Percentiles rank a stretch among this genome's conserved stretches.
These are phyloP conservation scores for Oryzias javanicus DNA, from an alignment of 2,113 vertebrate species.

Conservation along the genomic window DNA sequence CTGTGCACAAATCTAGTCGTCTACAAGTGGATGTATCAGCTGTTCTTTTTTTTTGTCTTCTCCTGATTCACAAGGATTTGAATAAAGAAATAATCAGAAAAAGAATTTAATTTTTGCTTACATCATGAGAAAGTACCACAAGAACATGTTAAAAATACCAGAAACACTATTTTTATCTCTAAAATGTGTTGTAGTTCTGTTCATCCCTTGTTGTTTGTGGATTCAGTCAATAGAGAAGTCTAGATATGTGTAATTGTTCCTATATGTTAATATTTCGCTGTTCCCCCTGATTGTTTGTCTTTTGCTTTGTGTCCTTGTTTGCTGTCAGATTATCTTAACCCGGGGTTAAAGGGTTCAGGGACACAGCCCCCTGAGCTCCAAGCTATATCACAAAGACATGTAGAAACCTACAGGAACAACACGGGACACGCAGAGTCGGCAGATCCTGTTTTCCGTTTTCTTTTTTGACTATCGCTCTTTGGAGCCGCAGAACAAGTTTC, in stretches of 20 bases:
- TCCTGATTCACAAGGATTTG: too few species aligned
- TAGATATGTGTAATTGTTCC: conserved; percentile 7
- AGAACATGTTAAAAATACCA: too few species aligned
- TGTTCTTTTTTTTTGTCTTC: too few species aligned
- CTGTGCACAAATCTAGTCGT: too few species aligned
- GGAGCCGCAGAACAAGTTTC: conserved; percentile 8
- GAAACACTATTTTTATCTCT: not conserved
- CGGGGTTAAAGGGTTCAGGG: conserved; percentile 13
- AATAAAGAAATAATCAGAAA: too few species aligned
- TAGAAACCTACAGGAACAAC: conserved; percentile 19
- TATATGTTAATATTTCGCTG: conserved; percentile 4
- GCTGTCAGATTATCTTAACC: conserved; percentile 15
- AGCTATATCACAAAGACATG: conserved; percentile 22
- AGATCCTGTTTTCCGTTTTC: conserved; percentile 6
- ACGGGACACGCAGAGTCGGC: conserved; percentile 14
- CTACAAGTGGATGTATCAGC: too few species aligned
- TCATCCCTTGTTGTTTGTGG: conserved; percentile 6
- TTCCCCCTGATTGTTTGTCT: not conserved
- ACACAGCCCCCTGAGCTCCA: conserved; percentile 42
- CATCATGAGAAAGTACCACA: too few species aligned
- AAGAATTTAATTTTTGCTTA: too few species aligned
- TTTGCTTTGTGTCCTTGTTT: not conserved
- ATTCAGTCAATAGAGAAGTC: not conserved
- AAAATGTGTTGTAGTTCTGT: not conserved
- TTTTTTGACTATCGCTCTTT: not conserved